Evolutionary conservation across 2,113 vertebrate genomes (phyloP), one percentile per base, ranked within the genome.

Genomic region (Pseudonaja textilis): DNA sequence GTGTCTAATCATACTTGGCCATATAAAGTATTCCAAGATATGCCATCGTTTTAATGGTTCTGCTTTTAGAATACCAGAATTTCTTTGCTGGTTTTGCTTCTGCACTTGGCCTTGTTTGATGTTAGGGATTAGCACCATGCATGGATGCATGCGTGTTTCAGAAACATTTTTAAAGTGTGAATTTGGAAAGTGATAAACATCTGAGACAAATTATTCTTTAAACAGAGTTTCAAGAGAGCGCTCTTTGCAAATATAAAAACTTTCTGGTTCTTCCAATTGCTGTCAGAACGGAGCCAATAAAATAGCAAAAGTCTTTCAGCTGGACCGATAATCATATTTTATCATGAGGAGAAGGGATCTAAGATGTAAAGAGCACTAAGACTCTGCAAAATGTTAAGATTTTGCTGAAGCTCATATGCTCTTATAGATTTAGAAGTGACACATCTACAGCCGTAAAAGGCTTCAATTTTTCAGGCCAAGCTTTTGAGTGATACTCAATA

Each of bases 221-320:
- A 96, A 94, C 94, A 95, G 47, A 59, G 89, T 95, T 95, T 95
- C 94, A 91, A 95, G 96, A 95, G 94, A 59, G 23, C 95, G 93
- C 50, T 92, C 89, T 89, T 56, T 93, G 90, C 93, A 89, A 90
- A 94, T 95, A n/a, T 93, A 95, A 94, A 95, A 92, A 95, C 93
- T 95, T 96, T 29, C 95, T 96, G 95, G 93, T 93, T 92, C 93
- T 90, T 93, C 34, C 29, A 89, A 90, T 69, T 93, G 59, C 94
- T 95, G 94, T 95, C 95, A 89, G 89, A 96, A 93, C 93, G 94
- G 93, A 96, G 92, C 94, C 96, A 96, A 95, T 87, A 64, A 96
- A 96, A 96, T 92, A 95, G 81, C 93, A 85, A 90, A 59, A 87
- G 93, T 93, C 93, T 93, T 93, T 93, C 93, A 95, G 14, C 39